A percentile compares a stretch with the other conserved stretches of the same genome.
Evolutionary conservation across 1,140 invertebrate species (phyloP).

Genomic region (Megathymus violae): DNA sequence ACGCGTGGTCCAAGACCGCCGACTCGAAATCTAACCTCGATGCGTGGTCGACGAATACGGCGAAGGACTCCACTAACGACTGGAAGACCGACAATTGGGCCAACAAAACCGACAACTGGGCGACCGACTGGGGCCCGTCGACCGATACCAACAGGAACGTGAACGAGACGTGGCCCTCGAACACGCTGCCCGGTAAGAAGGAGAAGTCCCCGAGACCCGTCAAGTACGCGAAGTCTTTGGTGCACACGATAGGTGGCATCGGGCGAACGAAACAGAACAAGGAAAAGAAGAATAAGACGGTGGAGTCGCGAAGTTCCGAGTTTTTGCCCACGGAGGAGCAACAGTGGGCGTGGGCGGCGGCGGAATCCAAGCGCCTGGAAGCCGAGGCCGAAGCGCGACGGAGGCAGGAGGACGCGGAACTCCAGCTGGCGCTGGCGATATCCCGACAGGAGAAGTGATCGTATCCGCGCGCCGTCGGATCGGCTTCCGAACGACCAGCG

Average conservation of each 20-base stretch:
- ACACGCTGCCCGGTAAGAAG: slow-evolving; percentile 69
- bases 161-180: slow-evolving; percentile 72
- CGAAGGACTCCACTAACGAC: slow-evolving; percentile 44
- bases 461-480: background rate
- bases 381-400: slow-evolving; percentile 74
- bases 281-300: slow-evolving; percentile 61
- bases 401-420: slow-evolving; percentile 81
- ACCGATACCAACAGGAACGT: slow-evolving; percentile 62
- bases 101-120: slow-evolving; percentile 67
- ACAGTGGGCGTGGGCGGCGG: slow-evolving; percentile 85
- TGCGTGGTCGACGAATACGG: slow-evolving; percentile 47
- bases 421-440: slow-evolving; percentile 83
- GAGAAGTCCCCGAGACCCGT: slow-evolving; percentile 78
- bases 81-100: slow-evolving; percentile 66
- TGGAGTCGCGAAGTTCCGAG: slow-evolving; percentile 44
- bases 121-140: slow-evolving; percentile 51
- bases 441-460: slow-evolving; percentile 77
- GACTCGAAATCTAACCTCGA: slow-evolving; percentile 46
- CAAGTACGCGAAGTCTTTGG: slow-evolving; percentile 71
- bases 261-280: slow-evolving; percentile 62
- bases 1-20: too few species aligned
- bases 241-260: slow-evolving; percentile 75
- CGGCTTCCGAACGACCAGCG: background rate
- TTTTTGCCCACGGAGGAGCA: slow-evolving; percentile 78
- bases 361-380: slow-evolving; percentile 82